phyloP scores from a whole-genome alignment of 2,888 invertebrate species.

The Heliconius ethilla region DNA sequence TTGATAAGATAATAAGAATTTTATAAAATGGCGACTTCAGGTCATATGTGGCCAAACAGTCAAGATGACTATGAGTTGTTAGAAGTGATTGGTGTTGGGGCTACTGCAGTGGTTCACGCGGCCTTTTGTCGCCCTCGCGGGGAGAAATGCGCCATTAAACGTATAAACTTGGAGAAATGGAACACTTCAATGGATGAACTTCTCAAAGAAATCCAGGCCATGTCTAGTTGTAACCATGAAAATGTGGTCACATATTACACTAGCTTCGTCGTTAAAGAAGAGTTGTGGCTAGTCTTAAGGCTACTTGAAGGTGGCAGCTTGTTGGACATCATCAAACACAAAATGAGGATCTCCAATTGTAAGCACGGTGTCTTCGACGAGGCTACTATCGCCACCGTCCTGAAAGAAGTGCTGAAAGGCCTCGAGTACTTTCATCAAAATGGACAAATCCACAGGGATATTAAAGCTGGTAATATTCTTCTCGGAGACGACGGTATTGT shows the following conservation, averaged over 20 bases:
- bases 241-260: slow-evolving; percentile 99
- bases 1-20: slow-evolving; percentile 54
- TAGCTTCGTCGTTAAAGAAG: slow-evolving; percentile 98
- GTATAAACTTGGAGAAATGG: slow-evolving; percentile 99
- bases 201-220: slow-evolving; percentile 95
- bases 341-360: slow-evolving; percentile 95
- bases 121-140: slow-evolving; percentile 96
- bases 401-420: slow-evolving; percentile 97
- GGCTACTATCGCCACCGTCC: slow-evolving; percentile 97
- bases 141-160: slow-evolving; percentile 98
- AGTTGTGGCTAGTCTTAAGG: slow-evolving; percentile 98
- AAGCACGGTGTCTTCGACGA: slow-evolving; percentile 99
- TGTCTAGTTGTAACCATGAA: slow-evolving; percentile 99
- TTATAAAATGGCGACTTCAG: slow-evolving; percentile 63
- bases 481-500: slow-evolving; percentile 98
- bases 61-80: slow-evolving; percentile 96
- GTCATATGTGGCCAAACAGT: slow-evolving; percentile 91
- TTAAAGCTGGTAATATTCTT: slow-evolving; percentile 92
- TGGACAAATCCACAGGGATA: slow-evolving; percentile 95
- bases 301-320: slow-evolving; percentile 96
- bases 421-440: slow-evolving; percentile 99
- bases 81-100: slow-evolving; percentile 98
- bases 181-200: slow-evolving; percentile 99
- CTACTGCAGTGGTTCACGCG: slow-evolving; percentile 99
- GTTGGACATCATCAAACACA: slow-evolving; percentile 96